A percentile compares a stretch with the other conserved stretches of the same genome.
Conservation (phyloP, 2,888 invertebrate species). For the Cerceris ruficornis region DNA sequence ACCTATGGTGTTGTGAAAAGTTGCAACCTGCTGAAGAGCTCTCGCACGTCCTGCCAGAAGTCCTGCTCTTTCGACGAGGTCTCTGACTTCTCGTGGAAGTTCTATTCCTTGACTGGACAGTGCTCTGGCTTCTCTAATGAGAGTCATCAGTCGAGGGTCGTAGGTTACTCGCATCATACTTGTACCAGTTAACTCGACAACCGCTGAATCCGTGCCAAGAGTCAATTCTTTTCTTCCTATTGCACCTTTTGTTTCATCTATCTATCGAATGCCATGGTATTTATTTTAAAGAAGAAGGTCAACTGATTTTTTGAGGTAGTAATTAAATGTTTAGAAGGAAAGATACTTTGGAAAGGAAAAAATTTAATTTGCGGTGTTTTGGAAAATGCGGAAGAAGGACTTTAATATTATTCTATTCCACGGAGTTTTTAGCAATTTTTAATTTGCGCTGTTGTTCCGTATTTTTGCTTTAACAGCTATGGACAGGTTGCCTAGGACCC, state of each 20-base stretch:
- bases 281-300: neutral
- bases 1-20: constrained; percentile 98
- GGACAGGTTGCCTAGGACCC: too few relatives aligned
- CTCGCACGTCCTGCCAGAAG: constrained; percentile 86
- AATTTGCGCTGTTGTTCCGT: neutral
- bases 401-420: neutral
- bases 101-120: constrained; percentile 88
- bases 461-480: too few relatives aligned
- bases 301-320: neutral
- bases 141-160: constrained; percentile 91
- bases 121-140: constrained; percentile 94
- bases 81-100: constrained; percentile 75
- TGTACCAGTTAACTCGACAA: constrained; percentile 89
- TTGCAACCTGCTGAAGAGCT: constrained; percentile 94
- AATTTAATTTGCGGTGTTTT: neutral
- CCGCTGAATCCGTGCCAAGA: constrained; percentile 85
- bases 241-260: constrained; percentile 70
- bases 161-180: constrained; percentile 95
- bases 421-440: neutral
- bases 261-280: constrained; percentile 54
- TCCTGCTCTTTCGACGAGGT: constrained; percentile 77
- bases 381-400: neutral
- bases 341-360: too few relatives aligned
- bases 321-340: too few relatives aligned
- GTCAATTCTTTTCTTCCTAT: constrained; percentile 72